Base-by-base conservation (phyloP, 2,797 vertebrate species). In the Acanthurus leucopareius region DNA sequence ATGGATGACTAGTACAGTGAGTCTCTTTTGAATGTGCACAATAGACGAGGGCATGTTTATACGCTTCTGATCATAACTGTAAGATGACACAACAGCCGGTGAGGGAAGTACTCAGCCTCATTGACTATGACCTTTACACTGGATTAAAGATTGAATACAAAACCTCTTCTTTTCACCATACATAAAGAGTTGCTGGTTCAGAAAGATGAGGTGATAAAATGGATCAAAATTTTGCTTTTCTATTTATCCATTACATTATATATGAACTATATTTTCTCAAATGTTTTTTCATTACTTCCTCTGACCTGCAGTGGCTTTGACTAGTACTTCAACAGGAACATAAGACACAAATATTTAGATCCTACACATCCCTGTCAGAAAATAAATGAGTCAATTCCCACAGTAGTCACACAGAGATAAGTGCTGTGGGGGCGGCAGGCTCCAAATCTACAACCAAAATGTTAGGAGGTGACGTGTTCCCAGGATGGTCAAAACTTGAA, bases 401-500 rank as follows among this genome's bases (percentile, higher is more conserved):
- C 22, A 80, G 73, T 57, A 84, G 86, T 80, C 76, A 69, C 53
- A 69, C 38, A 66, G 25, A 82, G 73, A 75, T 83, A 66, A 79
- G 77, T 53, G 65, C 22, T 66, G 77, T 2, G 77, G 66, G 80
- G 85, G 81, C 3, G 47, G 80, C 42, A 58, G 71, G 54, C 20
- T 74, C 62, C 44, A 68, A 71, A 51, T 51, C n/a, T 0, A 69
- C 25, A 49, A 40, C 40, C 15, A 62, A 73, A 60, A 84, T 25
- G 75, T 86, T 69, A 61, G 78, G 68, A n/a, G 8, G 51, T 63
- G 78, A 72, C 47, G 22, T 53, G 73, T 63, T 89, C 87, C 76
- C 22, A 79, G 91, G 91, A 92, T 90, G 91, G 91, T 92, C 89
- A 91, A 87, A 90, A 90, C 84, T 64, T 83, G 60, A 81, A 78